Conservation (phyloP, 2,797 vertebrate genomes). For the Crax fasciolata region DNA sequence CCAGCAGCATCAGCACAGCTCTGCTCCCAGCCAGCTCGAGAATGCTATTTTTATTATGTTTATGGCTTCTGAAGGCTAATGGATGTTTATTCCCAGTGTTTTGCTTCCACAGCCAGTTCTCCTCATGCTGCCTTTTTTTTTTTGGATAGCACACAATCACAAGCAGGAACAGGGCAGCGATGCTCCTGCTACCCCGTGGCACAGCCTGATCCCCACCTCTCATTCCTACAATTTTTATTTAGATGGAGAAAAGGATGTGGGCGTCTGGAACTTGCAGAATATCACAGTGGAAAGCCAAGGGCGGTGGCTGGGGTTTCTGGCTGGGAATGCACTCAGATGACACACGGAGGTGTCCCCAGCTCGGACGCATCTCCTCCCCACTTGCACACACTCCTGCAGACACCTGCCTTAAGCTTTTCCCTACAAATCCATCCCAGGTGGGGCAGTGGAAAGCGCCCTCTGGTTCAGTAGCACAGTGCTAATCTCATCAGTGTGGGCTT, state of each 20-base stretch:
- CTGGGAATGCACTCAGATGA: neutral
- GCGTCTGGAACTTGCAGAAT: neutral
- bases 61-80: neutral
- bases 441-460: neutral
- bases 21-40: neutral
- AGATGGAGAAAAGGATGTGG: neutral
- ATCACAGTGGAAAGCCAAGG: neutral
- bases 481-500: neutral
- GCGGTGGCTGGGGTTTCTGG: fast-evolving
- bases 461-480: too few species aligned
- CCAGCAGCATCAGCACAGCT: neutral
- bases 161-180: fast-evolving
- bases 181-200: neutral
- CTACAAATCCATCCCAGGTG: neutral
- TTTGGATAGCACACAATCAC: neutral
- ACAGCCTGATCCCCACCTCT: neutral
- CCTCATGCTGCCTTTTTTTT: neutral
- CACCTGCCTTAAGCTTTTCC: neutral
- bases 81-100: conserved; percentile 17
- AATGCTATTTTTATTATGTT: conserved; percentile 1
- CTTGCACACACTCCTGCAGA: neutral
- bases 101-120: conserved; percentile 6
- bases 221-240: neutral
- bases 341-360: neutral
- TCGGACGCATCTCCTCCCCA: neutral